These are phyloP conservation scores for Xiphophorus couchianus DNA, from an alignment of 2,113 vertebrate species.

Conservation along the genomic window DNA sequence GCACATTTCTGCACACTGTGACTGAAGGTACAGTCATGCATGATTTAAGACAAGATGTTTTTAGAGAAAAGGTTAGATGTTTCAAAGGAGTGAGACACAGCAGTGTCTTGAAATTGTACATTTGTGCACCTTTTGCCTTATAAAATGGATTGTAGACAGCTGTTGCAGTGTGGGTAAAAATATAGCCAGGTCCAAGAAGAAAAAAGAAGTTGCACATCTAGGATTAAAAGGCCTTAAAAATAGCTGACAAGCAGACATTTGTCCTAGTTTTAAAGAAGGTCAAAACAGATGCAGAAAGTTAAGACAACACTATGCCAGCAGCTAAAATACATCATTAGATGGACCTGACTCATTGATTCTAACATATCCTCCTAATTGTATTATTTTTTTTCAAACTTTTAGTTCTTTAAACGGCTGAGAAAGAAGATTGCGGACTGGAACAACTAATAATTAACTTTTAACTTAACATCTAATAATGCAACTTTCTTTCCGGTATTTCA, in stretches of 20 bases:
- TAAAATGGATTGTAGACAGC: constrained; percentile 37
- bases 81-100: constrained; percentile 21
- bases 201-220: constrained; percentile 33
- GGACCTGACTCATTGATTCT: neutral
- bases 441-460: too few relatives aligned
- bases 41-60: constrained; percentile 61
- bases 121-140: constrained; percentile 25
- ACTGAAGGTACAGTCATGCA: constrained; percentile 54
- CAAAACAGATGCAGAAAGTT: constrained; percentile 15
- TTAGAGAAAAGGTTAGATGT: constrained; percentile 38
- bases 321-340: neutral
- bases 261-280: neutral
- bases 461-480: too few relatives aligned
- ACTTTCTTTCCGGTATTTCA: too few relatives aligned
- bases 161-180: constrained; percentile 2
- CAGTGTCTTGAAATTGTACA: constrained; percentile 9
- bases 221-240: neutral
- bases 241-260: neutral
- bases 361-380: too few relatives aligned
- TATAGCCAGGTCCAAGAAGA: constrained; percentile 10
- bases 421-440: too few relatives aligned
- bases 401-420: too few relatives aligned
- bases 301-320: neutral
- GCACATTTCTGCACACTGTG: constrained; percentile 21
- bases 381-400: too few relatives aligned